phyloP scores from a whole-genome alignment of 1,140 invertebrate species.

The Eubasilissa regina region DNA sequence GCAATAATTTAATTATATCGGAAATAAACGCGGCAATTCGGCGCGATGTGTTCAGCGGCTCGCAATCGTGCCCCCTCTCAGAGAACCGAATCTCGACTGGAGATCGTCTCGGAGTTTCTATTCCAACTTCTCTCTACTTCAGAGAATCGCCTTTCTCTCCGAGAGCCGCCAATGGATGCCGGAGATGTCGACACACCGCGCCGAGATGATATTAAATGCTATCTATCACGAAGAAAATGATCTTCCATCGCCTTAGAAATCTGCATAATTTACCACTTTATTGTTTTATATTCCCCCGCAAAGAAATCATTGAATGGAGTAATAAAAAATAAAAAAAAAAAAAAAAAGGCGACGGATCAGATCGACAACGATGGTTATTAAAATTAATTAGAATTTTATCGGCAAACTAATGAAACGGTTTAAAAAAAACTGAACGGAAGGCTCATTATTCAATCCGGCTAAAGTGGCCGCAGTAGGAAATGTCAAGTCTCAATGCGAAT shows the following conservation, averaged over 20 bases:
- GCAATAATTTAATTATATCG: not conserved
- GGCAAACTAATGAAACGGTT: not conserved
- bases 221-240: constrained; percentile 20
- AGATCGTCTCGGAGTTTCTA: constrained; percentile 27
- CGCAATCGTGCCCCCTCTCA: not conserved
- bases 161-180: constrained; percentile 4
- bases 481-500: not conserved
- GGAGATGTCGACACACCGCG: constrained; percentile 15
- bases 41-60: not conserved
- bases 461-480: not conserved
- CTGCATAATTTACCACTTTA: constrained; percentile 7
- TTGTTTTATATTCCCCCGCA: not conserved
- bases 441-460: not conserved
- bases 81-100: constrained; percentile 29
- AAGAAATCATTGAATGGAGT: not conserved
- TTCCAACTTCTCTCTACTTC: constrained; percentile 29
- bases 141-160: constrained; percentile 31
- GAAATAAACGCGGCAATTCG: constrained; percentile 1
- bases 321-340: too few species aligned
- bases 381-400: not conserved
- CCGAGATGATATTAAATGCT: not conserved
- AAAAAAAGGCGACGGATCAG: too few species aligned
- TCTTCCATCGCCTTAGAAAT: constrained; percentile 14
- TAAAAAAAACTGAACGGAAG: not conserved
- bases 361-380: not conserved